Base-by-base conservation (phyloP, 2,888 invertebrate species). In the Tetropium fuscum region DNA sequence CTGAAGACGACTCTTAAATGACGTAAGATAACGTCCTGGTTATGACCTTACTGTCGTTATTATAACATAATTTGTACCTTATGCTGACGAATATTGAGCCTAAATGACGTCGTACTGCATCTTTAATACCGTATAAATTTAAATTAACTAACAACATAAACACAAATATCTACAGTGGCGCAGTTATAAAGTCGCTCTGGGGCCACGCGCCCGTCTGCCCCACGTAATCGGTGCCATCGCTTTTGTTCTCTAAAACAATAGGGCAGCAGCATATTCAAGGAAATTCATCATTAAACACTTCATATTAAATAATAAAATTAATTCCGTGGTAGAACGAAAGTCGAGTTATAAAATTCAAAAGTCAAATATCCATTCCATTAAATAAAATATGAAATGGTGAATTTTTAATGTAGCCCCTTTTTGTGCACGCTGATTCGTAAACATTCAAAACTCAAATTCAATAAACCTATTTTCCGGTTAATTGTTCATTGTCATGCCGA, bases 391-490 rank as follows among this genome's bases (percentile, higher is more conserved):
- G 15, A 20, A 13, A 2, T 13, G 11, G 7, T 43, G 25, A 27
- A 30, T 16, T 34, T 45, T 48, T 48, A 48, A 36, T 48, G 36
- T 36, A n/a, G 20, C 15, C 36, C n/a, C n/a, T n/a, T 13, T 36
- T 36, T 48, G 22, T 48, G 25, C 10, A 6, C 10, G 1, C 5
- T n/a, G 16, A 48, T 15, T 36, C 22, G 48, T 36, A 22, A 41
- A 53, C 34, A 38, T 53, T 43, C 44, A 30, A 20, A 43, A 32
- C 32, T 11, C 62, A 65, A 68, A 71, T 74, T 74, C 71, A 69
- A 73, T 74, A 71, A 70, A 73, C 70, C 66, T 63, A 69, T 70
- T 70, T 72, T 70, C 69, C 66, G 60, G 59, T 70, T 69, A 72
- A 74, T 72, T 73, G 69, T 72, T 74, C 69, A 65, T 64, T 66